Evolutionary conservation across 2,888 invertebrate genomes (phyloP).

Genomic region (Hirtodrosophila histrioides): DNA sequence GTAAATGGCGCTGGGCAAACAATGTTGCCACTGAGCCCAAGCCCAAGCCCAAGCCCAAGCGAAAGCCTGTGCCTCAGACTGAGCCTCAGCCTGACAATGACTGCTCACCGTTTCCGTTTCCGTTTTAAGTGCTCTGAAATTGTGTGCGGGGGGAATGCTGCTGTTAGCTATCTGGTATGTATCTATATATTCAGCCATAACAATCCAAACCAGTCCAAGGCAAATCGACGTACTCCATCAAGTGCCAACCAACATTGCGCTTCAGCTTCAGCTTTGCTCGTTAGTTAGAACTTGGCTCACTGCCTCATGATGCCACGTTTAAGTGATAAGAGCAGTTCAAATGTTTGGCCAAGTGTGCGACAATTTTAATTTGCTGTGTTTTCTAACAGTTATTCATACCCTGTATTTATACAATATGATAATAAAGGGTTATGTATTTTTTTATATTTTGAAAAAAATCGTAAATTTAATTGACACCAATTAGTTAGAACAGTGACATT

Average conservation of each 20-base stretch:
- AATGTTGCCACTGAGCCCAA: conserved; percentile 56
- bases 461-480: too few relatives aligned
- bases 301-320: conserved; percentile 39
- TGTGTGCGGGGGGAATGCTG: conserved; percentile 31
- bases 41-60: conserved; percentile 57
- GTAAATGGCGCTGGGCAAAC: conserved; percentile 58
- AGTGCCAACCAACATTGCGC: conserved; percentile 43
- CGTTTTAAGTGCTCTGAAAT: conserved; percentile 63
- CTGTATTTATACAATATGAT: neutral
- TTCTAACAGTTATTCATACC: conserved; percentile 13
- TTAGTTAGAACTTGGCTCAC: conserved; percentile 46
- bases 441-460: too few relatives aligned
- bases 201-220: conserved; percentile 30
- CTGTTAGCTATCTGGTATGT: neutral
- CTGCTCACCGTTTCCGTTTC: conserved; percentile 74
- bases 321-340: conserved; percentile 71
- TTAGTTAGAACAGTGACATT: too few relatives aligned
- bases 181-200: conserved; percentile 17
- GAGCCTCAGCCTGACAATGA: conserved; percentile 72
- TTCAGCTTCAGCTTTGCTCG: conserved; percentile 33
- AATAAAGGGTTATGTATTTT: too few relatives aligned
- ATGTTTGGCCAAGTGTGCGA: conserved; percentile 70
- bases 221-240: conserved; percentile 56
- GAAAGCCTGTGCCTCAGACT: conserved; percentile 40
- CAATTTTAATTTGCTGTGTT: conserved; percentile 58